Base-by-base conservation (phyloP, 1,140 invertebrate species). In the Hyles euphorbiae region DNA sequence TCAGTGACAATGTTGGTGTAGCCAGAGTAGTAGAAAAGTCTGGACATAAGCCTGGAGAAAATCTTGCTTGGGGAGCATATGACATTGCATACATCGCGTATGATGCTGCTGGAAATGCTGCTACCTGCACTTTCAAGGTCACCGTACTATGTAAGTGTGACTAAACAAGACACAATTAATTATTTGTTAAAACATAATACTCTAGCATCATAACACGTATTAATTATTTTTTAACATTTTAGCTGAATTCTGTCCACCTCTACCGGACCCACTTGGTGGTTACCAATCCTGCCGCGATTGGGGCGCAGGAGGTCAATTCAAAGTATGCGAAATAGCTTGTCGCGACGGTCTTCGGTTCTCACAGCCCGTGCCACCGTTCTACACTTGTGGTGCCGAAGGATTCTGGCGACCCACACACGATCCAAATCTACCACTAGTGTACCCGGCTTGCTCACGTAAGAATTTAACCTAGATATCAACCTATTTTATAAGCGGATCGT, bases 231-330 rank as follows among this genome's bases (percentile, higher is more conserved):
- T 58, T 2, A 46, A 43, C 34, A 36, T 11, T 48, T 57, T 57
- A 40, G 49, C 45, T 67, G 96, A 98, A 74, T 98, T 98, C 87
- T 99, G 98, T 80, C 96, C 96, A 6, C 91, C 94, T 60, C 82
- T 98, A 55, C 89, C 93, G 48, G 96, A 98, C 89, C 98, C 98
- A 0, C 91, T 97, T 32, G 96, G 97, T 51, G 98, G 98, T 34
- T 91, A 92, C 10, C 96, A 98, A 87, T 93, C 94, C 4, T 99
- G 98, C 81, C 96, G 97, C 70, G 96, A 97, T 69, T 99, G 98
- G 98, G 98, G 98, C 51, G 96, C 97, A 2, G 96, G 96, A 49
- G 95, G 96, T n/a, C 96, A 97, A 76, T 98, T 98, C 87, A 97
- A 97, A 84, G 95, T 95, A 40, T 98, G 94, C 85, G 96, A 96